Evolutionary conservation across 2,888 invertebrate species (phyloP).

Genomic region (Troilus luridus): DNA sequence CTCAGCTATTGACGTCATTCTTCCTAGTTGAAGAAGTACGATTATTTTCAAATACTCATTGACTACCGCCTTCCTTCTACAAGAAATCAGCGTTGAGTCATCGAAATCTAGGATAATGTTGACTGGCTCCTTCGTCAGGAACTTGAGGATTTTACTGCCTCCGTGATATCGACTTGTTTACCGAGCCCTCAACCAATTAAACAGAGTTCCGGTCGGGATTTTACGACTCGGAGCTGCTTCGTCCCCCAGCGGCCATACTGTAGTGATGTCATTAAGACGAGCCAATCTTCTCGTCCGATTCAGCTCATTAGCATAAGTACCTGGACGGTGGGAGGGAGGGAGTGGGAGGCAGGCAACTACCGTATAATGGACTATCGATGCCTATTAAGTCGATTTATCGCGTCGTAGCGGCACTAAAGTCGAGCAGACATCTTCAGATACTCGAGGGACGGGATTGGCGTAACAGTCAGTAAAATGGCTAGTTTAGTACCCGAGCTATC

Average conservation of each 20-base stretch:
- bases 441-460: background rate
- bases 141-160: background rate
- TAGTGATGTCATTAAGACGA: slow-evolving; percentile 21
- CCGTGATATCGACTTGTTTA: slow-evolving; percentile 32
- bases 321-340: background rate
- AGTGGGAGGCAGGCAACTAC: slow-evolving; percentile 50
- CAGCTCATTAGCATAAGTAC: slow-evolving; percentile 47
- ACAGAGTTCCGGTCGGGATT: slow-evolving; percentile 15
- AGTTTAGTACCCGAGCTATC: background rate
- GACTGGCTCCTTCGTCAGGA: background rate
- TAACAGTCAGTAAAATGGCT: background rate
- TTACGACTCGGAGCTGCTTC: background rate
- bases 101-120: background rate
- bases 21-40: background rate
- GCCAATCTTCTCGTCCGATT: slow-evolving; percentile 50
- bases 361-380: slow-evolving; percentile 55
- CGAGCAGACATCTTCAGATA: slow-evolving; percentile 21
- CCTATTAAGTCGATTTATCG: slow-evolving; percentile 52
- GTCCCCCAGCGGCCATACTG: background rate
- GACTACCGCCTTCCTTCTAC: background rate
- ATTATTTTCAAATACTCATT: background rate
- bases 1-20: background rate
- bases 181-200: slow-evolving; percentile 14
- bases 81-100: background rate
- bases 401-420: slow-evolving; percentile 1